phyloP scores from a whole-genome alignment of 2,113 vertebrate genomes.

The Cyprinodon variegatus region DNA sequence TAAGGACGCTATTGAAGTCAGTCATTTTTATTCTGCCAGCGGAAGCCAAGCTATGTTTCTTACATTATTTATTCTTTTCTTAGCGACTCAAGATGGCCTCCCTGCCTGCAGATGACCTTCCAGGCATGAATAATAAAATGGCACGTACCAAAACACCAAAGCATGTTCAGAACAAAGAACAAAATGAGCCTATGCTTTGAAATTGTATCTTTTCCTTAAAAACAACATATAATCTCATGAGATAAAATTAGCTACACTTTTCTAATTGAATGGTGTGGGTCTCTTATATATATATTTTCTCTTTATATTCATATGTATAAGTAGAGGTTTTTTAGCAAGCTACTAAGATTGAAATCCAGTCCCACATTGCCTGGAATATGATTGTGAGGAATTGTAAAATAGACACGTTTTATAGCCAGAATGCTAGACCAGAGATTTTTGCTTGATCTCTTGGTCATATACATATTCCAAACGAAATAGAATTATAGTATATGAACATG shows the following conservation, averaged over 20 bases:
- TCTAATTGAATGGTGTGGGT: background rate
- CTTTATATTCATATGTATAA: no score
- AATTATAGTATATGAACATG: background rate
- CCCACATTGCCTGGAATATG: background rate
- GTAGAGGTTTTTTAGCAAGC: background rate
- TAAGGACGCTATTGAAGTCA: background rate
- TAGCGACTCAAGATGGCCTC: constrained; percentile 60
- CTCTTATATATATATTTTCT: background rate
- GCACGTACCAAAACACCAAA: background rate
- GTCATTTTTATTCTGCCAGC: background rate
- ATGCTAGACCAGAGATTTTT: background rate
- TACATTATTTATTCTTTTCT: constrained; percentile 4
- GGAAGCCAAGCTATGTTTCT: background rate
- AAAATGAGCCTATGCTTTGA: constrained; percentile 4
- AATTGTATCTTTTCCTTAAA: background rate
- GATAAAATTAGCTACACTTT: background rate
- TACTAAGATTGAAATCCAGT: no score
- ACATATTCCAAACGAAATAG: background rate
- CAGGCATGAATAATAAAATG: constrained; percentile 47
- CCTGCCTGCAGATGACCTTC: constrained; percentile 57
- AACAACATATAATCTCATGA: background rate
- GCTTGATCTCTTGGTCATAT: background rate
- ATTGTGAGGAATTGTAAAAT: background rate
- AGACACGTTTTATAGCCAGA: background rate
- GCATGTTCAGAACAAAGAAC: constrained; percentile 4